A percentile compares a stretch with the other conserved stretches of the same genome.
Evolutionary conservation across 2,888 invertebrate genomes (phyloP).

Genomic region (Schizotus pectinicornis): DNA sequence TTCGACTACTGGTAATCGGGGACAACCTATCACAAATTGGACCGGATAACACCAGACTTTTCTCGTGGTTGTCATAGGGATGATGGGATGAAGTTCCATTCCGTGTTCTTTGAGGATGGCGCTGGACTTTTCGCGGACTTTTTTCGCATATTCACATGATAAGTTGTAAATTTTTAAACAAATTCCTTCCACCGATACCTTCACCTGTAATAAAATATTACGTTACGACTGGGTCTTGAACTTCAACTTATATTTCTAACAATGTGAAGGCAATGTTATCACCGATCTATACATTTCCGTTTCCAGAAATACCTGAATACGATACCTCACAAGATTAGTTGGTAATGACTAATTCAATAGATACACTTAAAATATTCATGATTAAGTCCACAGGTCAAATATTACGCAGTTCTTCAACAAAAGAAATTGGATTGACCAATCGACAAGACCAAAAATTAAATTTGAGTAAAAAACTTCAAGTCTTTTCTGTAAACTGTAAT

Average conservation of each 20-base stretch:
- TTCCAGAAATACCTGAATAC: too few relatives aligned
- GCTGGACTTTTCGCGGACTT: slow-evolving; percentile 87
- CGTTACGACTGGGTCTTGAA: not conserved
- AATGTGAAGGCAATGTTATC: too few relatives aligned
- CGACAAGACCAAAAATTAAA: too few relatives aligned
- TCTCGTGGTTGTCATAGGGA: slow-evolving; percentile 74
- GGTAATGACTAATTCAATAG: too few relatives aligned
- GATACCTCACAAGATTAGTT: too few relatives aligned
- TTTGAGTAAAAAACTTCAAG: too few relatives aligned
- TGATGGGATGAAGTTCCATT: slow-evolving; percentile 65
- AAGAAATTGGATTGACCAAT: too few relatives aligned
- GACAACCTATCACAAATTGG: slow-evolving; percentile 86
- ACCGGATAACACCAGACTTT: slow-evolving; percentile 97
- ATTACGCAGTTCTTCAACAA: too few relatives aligned
- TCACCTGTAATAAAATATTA: slow-evolving; percentile 59
- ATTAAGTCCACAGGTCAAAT: too few relatives aligned
- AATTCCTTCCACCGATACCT: slow-evolving; percentile 92
- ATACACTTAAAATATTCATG: too few relatives aligned
- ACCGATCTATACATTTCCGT: too few relatives aligned
- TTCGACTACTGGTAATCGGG: slow-evolving; percentile 84
- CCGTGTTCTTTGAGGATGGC: slow-evolving; percentile 87
- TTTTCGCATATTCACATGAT: slow-evolving; percentile 90
- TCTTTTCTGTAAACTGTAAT: too few relatives aligned
- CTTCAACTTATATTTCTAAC: not conserved
- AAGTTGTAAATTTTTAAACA: slow-evolving; percentile 92